Percentiles rank a stretch among this genome's conserved stretches.
Evolutionary conservation across 2,797 vertebrate species (phyloP).

Genomic region (Sebastes glaucus): DNA sequence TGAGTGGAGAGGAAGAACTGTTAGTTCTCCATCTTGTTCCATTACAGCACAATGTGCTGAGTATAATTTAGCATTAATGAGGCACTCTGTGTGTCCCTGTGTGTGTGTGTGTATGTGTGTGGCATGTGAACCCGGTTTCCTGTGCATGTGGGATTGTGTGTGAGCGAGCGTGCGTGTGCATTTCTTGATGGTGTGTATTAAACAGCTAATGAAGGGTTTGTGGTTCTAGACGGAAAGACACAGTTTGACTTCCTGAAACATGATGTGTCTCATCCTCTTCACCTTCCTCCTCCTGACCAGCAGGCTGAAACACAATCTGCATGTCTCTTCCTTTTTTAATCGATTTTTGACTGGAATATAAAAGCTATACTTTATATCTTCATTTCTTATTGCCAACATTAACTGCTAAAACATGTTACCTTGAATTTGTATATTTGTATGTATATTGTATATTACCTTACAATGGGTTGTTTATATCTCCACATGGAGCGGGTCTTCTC

Average conservation of each 20-base stretch:
- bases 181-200: constrained; percentile 47
- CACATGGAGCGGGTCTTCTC: too few species aligned
- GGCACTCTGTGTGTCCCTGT: background rate
- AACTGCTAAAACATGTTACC: background rate
- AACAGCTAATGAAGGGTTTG: constrained; percentile 54
- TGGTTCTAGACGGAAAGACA: constrained; percentile 55
- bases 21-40: constrained; percentile 55
- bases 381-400: background rate
- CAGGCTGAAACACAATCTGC: background rate
- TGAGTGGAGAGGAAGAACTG: constrained; percentile 48
- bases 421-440: background rate
- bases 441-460: too few species aligned
- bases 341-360: background rate
- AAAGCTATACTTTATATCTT: background rate
- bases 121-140: background rate
- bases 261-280: constrained; percentile 59
- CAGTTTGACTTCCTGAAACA: constrained; percentile 65
- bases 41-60: constrained; percentile 57
- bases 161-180: background rate
- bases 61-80: constrained; percentile 63
- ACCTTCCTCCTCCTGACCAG: constrained; percentile 29
- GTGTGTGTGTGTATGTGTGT: background rate
- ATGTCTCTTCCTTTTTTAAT: background rate
- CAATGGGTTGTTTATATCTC: too few species aligned
- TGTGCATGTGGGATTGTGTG: background rate